Base-by-base conservation (phyloP, 1,140 invertebrate species). In the Lepidostoma basale region DNA sequence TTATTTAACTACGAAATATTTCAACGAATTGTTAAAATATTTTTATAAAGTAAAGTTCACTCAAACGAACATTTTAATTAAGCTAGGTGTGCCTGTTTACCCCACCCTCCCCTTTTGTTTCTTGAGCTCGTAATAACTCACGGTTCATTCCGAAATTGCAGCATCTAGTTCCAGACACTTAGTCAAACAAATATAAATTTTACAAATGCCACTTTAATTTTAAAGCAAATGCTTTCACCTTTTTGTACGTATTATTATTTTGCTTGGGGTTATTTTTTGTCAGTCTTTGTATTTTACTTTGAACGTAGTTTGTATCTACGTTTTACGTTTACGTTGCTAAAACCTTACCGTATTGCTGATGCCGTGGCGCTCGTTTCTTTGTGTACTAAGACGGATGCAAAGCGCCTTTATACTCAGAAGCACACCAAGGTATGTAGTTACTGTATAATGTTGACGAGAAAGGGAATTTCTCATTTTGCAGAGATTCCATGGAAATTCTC, bases 41-140 rank as follows among this genome's bases (percentile, higher is more conserved):
- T n/a, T n/a, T n/a, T n/a, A n/a, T n/a, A n/a, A n/a, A n/a, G n/a
- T n/a, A n/a, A n/a, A n/a, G n/a, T n/a, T n/a, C n/a, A n/a, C 4
- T 47, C 20, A 22, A 23, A 20, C 44, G 20, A 47, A 20, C 20
- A 22, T 47, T 47, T 47, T 47, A 47, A 47, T 47, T 47, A 47
- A 30, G 10, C 49, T 54, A 54, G 49, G 49, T 54, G 49, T 28
- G 49, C 26, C 26, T 54, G n/a, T 14, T 54, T 28, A 54, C 30
- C 33, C 36, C 33, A 36, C 6, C 30, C 23, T 20, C 18, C 59
- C 33, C 40, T 42, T 44, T 59, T 40, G 56, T 59, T 59, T 45
- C 39, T n/a, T 62, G 22, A 14, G 40, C 40, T 10, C 22, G 40
- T 62, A 62, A 62, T 62, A 62, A 62, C 23, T 62, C 39, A 62